phyloP scores from a whole-genome alignment of 2,113 vertebrate genomes.

The Hoplias malabaricus region DNA sequence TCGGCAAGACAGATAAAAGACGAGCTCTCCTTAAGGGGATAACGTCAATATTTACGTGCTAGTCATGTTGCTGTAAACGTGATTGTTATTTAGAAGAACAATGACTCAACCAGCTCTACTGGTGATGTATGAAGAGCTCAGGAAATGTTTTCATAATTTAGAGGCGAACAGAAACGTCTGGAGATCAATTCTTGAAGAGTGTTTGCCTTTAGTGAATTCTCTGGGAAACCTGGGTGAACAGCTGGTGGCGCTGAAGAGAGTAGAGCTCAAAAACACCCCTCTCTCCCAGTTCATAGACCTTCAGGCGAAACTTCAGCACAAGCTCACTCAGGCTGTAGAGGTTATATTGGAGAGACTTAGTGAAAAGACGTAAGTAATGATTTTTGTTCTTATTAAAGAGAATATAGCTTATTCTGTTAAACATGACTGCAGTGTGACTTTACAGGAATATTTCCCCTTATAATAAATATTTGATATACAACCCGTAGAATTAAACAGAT shows the following conservation, averaged over 20 bases:
- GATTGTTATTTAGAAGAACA: neutral
- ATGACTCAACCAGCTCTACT: slow-evolving; percentile 61
- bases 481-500: too few relatives aligned
- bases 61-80: too few relatives aligned
- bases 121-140: slow-evolving; percentile 66
- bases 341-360: slow-evolving; percentile 69
- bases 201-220: slow-evolving; percentile 70
- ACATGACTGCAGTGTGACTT: too few relatives aligned
- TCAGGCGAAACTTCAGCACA: slow-evolving; percentile 71
- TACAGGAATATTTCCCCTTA: too few relatives aligned
- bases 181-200: slow-evolving; percentile 64
- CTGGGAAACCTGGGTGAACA: slow-evolving; percentile 82
- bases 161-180: slow-evolving; percentile 70
- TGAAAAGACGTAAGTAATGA: slow-evolving; percentile 81
- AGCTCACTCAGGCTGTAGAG: slow-evolving; percentile 77
- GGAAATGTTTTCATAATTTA: slow-evolving; percentile 70
- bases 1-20: neutral
- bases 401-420: too few relatives aligned
- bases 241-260: slow-evolving; percentile 67
- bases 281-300: slow-evolving; percentile 74
- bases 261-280: slow-evolving; percentile 66
- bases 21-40: neutral
- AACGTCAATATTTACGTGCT: too few relatives aligned
- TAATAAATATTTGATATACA: too few relatives aligned
- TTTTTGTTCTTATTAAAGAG: too few relatives aligned